Base-by-base conservation (phyloP, 1,140 invertebrate genomes). In the Pemphigus obesinymphae region DNA sequence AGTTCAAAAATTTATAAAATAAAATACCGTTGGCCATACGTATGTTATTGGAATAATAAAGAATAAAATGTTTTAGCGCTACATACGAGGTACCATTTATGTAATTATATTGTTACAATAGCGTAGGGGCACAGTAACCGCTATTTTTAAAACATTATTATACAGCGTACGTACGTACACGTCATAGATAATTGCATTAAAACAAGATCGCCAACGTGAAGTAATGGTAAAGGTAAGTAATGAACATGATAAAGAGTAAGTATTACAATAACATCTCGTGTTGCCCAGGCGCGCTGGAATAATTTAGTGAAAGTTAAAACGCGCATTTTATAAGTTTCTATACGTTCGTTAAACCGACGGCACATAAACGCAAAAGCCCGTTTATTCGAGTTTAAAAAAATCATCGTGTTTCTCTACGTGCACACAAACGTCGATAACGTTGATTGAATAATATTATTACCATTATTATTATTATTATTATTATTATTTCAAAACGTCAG, bases 161-260 rank as follows among this genome's bases (percentile, higher is more conserved):
- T 73, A n/a, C n/a, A n/a, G n/a, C n/a, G n/a, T n/a, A n/a, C n/a
- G n/a, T n/a, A n/a, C n/a, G n/a, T n/a, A n/a, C 55, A 53, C n/a
- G 29, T 34, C 23, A n/a, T n/a, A 37, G 20, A n/a, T 68, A 68
- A 53, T 75, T 75, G 55, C 29, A 53, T 37, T 58, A 78, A 78
- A 78, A 78, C 75, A 78, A 78, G 50, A 78, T 78, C 75, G 50
- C 75, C 75, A 55, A 37, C 34, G 15, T 26, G 40, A 8, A 26
- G n/a, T 40, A 70, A 70, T 17, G 3, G 37, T 43, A 29, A 23
- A 29, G n/a, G n/a, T n/a, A n/a, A n/a, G n/a, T n/a, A n/a, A n/a
- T n/a, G n/a, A n/a, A n/a, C 68, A 70, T 68, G 45, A 37, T 37
- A 66, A 26, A 70, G 7, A 45, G 23, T 70, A 53, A 20, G 55